Base-by-base conservation (phyloP, 2,113 vertebrate species). In the Pteruthius melanotis region DNA sequence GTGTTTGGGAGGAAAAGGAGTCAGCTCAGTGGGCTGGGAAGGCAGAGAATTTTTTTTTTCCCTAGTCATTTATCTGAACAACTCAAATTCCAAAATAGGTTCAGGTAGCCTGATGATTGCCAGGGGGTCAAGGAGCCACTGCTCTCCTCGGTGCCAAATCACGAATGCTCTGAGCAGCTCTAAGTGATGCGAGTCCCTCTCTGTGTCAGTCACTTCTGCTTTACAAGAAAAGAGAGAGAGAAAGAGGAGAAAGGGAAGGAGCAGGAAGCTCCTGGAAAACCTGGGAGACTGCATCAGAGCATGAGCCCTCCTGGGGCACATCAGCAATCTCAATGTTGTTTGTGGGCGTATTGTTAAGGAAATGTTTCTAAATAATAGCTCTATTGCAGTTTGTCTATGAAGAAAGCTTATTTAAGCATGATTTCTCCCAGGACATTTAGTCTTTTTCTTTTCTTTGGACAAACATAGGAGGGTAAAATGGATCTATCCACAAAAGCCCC, bases 401-500 rank as follows among this genome's bases (percentile, higher is more conserved):
- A 53, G 72, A 90, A 94, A 57, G n/a, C 75, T 88, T 82, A 47
- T 79, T 89, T 91, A 54, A 70, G 30, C 40, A 10, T 35, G 39
- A 79, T 92, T 95, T 86, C 53, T 90, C 80, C 77, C 81, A 86
- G 59, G 75, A 79, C 1, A 8, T 27, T 78, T 50, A 64, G 42
- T 33, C 64, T 10, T 83, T 94, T 93, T 4, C 47, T 68, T 83
- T 94, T 56, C 61, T 85, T 87, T 72, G 79, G 70, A 39, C 88
- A 88, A 86, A 76, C 40, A 52, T 2, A 74, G 89, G 75, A 94
- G 39, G 68, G 77, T 90, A 66, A 93, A 94, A 95, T 91, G 91
- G 86, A 94, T 95, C 75, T 50, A 59, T 90, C 57, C 76, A 90
- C 82, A 80, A 96, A 96, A 93, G 93, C 60, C 61, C 63, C 63